Evolutionary conservation across 2,888 invertebrate species (phyloP).

Genomic region (Protonemura montana): DNA sequence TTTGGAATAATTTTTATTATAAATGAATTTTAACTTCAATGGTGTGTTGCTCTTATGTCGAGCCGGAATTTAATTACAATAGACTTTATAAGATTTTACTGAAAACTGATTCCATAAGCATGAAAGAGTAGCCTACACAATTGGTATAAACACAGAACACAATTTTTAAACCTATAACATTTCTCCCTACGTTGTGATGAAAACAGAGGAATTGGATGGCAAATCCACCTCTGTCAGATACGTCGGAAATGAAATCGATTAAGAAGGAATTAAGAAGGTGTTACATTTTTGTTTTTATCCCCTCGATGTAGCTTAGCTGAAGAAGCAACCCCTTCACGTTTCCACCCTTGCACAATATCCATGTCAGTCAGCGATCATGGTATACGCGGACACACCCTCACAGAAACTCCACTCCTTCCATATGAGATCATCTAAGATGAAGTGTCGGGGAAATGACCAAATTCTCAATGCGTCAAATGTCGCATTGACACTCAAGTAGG

Average conservation of each 20-base stretch:
- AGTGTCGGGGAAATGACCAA: neutral
- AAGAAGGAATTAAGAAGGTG: conserved; percentile 25
- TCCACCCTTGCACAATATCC: conserved; percentile 21
- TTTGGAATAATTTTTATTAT: too few relatives aligned
- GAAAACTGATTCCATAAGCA: too few relatives aligned
- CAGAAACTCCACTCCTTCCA: neutral
- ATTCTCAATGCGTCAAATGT: neutral
- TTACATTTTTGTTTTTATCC: conserved; percentile 28
- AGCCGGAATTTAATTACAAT: too few relatives aligned
- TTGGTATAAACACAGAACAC: too few relatives aligned
- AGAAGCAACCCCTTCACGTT: neutral
- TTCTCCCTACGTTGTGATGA: too few relatives aligned
- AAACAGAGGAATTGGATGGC: neutral
- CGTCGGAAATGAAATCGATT: conserved; percentile 18
- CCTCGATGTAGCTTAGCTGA: conserved; percentile 14
- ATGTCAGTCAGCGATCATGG: conserved; percentile 34
- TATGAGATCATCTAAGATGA: neutral
- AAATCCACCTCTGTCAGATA: conserved; percentile 8
- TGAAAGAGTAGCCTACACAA: too few relatives aligned
- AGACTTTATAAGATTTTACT: too few relatives aligned
- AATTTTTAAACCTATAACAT: too few relatives aligned
- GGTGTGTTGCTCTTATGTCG: too few relatives aligned
- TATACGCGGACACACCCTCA: neutral
- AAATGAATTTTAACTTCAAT: too few relatives aligned
- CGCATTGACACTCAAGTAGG: neutral